Evolutionary conservation across 2,113 vertebrate species (phyloP), one percentile per base, ranked within the genome.

Genomic region (Hemibagrus wyckioides): DNA sequence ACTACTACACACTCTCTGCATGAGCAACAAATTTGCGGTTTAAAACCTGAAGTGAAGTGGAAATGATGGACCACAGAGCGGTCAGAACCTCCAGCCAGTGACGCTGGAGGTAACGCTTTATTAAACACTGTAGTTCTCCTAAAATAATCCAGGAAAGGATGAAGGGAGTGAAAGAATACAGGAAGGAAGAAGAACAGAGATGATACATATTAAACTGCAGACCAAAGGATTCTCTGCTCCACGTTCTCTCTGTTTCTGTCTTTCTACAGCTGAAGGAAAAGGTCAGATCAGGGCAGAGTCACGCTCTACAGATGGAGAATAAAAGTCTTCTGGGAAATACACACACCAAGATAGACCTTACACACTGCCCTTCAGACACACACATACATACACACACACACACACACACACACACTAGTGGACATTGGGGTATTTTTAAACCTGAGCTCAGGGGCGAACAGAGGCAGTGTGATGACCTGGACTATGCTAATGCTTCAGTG

Each of bases 361-460:
- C 30, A 81, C 52, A 36, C 54, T 39, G 52, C 52, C 79, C 52
- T 57, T 57, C 6, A 36, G 30, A 36, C 33, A 39, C 21, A 81
- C 50, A 81, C 83, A 77, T 25, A 33, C 84, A 77, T 19, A 61
- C 75, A 79, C 48, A 52, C 75, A 76, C 73, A 75, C 71, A 75
- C 71, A 75, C 71, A 73, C 67, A 71, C 67, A 71, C 17, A 39
- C 4, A 59, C 21, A 59, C 30, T 7, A 80, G 41, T 75, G 71
- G 71, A 75, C 41, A 5, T 4, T 48, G 57, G 15, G 33, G 52
- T 81, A 59, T 81, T 57, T 81, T 81, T 81, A 81, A 59, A 59
- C 56, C 80, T 36, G 36, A 4, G 77, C 77, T 80, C 52, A 56
- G 77, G 77, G 48, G 28, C 15, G n/a, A 54, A 50, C 19, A 59